Evolutionary conservation across 2,888 invertebrate species (phyloP).

Genomic region (Pelosia muscerda): DNA sequence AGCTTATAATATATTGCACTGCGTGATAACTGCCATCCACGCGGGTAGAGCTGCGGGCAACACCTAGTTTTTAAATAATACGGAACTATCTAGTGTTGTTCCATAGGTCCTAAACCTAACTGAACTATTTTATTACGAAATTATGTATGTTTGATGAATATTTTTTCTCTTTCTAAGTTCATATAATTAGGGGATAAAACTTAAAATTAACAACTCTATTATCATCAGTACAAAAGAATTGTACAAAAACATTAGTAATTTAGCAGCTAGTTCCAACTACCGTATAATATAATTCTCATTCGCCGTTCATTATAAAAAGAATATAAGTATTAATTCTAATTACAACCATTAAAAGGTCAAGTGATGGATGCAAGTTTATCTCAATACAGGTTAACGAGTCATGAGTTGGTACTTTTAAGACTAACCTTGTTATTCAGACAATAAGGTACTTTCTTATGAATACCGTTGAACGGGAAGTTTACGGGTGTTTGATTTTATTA

Average conservation of each 20-base stretch:
- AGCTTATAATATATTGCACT: no score
- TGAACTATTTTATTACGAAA: no score
- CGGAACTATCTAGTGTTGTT: no score
- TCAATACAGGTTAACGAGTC: conserved; percentile 23
- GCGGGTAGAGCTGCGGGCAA: no score
- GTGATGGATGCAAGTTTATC: conserved; percentile 31
- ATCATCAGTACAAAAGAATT: neutral
- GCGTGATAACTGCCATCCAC: no score
- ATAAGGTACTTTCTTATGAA: conserved; percentile 17
- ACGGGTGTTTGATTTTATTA: neutral
- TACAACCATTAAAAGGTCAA: conserved; percentile 23
- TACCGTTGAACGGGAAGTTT: neutral
- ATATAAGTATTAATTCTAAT: conserved; percentile 20
- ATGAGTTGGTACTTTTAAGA: conserved; percentile 18
- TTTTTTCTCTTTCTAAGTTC: no score
- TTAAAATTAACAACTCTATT: neutral
- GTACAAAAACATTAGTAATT: neutral
- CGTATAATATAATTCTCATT: neutral
- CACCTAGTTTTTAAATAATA: no score
- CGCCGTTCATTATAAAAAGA: conserved; percentile 5
- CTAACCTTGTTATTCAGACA: conserved; percentile 39
- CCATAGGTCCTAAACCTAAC: no score
- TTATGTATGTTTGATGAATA: neutral
- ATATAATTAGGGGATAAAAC: no score
- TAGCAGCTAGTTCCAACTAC: neutral